Evolutionary conservation across 2,797 vertebrate species (phyloP).

Genomic region (Sylvia borin): DNA sequence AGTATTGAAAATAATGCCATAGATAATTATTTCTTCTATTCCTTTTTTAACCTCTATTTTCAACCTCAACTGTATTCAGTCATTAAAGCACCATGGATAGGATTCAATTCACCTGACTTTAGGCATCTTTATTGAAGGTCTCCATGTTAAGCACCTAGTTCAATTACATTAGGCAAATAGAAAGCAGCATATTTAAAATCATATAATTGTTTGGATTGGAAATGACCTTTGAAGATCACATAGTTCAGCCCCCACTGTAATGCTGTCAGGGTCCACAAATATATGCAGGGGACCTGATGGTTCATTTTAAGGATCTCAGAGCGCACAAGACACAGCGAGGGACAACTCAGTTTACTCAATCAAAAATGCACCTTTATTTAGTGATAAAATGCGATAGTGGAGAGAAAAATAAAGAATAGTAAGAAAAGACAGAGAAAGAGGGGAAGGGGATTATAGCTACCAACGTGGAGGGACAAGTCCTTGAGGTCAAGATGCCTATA

Average conservation of each 20-base stretch:
- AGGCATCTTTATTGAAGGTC: not conserved
- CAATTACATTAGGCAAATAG: not conserved
- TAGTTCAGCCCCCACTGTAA: not conserved
- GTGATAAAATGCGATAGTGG: too few species aligned
- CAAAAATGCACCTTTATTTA: too few species aligned
- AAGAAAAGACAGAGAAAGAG: too few species aligned
- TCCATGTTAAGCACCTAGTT: not conserved
- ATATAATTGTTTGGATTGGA: not conserved
- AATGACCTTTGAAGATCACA: not conserved
- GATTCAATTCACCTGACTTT: not conserved
- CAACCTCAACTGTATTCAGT: not conserved
- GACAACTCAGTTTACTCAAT: too few species aligned
- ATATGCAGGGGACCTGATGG: too few species aligned
- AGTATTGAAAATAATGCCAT: not conserved
- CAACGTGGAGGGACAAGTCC: too few species aligned
- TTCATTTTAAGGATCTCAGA: too few species aligned
- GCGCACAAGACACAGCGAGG: too few species aligned
- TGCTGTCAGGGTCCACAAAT: not conserved
- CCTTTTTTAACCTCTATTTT: not conserved
- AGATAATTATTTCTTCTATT: not conserved
- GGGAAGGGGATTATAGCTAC: too few species aligned
- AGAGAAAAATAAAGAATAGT: too few species aligned
- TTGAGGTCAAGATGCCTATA: too few species aligned
- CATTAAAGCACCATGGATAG: not conserved
- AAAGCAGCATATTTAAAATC: not conserved